A percentile compares a stretch with the other conserved stretches of the same genome.
phyloP scores from a whole-genome alignment of 2,797 vertebrate species.

The Percopsis omiscomaycus region DNA sequence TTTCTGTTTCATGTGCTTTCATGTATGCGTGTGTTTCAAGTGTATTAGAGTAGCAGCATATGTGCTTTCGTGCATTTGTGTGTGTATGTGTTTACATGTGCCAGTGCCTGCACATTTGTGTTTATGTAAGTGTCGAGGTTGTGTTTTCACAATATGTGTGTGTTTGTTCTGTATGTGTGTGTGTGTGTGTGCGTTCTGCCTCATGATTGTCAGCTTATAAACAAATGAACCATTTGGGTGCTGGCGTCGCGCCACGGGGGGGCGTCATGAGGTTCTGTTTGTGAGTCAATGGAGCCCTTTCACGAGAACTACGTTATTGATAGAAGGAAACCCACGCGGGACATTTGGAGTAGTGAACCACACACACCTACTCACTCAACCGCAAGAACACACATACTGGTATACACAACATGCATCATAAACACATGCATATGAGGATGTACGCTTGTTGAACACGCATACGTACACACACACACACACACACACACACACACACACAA shows the following conservation, averaged over 20 bases:
- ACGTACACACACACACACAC: conserved; percentile 1
- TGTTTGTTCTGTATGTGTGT: not conserved
- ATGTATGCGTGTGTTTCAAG: no score
- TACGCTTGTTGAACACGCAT: not conserved
- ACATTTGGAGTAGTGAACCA: conserved; percentile 36
- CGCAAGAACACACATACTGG: conserved; percentile 1
- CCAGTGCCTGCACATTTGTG: no score
- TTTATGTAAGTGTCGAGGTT: no score
- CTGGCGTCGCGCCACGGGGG: conserved; percentile 50
- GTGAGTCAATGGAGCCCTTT: conserved; percentile 65
- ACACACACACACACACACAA: conserved; percentile 9
- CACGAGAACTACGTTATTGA: conserved; percentile 47
- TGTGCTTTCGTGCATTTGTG: no score
- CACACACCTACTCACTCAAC: conserved; percentile 7
- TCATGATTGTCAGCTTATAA: conserved; percentile 67
- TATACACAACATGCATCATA: not conserved
- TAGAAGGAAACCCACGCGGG: conserved; percentile 54
- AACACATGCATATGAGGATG: not conserved
- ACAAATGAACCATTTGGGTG: conserved; percentile 59
- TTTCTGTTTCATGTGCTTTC: no score
- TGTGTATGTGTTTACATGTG: no score
- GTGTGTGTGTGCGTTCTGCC: no score
- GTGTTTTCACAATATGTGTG: not conserved
- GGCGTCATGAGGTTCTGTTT: conserved; percentile 51
- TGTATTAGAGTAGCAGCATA: no score